These are phyloP conservation scores for Sus scrofa DNA, from an alignment of 2,113 vertebrate genomes.

Conservation along the genomic window T2T-Sscrofa CM000816.6:35240501-35241000, in stretches of 20 bases:
- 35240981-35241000: not conserved
- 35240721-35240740: not conserved
- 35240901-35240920: not conserved
- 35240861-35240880: not conserved
- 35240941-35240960: not conserved
- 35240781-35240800: not conserved
- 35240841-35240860: not conserved
- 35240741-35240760: not conserved
- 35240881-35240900: not conserved
- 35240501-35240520: too few species aligned
- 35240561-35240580: too few species aligned
- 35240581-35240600: not conserved
- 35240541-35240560: too few species aligned
- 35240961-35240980: not conserved
- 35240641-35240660: not conserved
- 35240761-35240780: not conserved
- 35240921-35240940: not conserved
- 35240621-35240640: not conserved
- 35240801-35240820: not conserved
- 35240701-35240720: not conserved
- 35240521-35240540: too few species aligned
- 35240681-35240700: not conserved
- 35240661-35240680: not conserved
- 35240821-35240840: not conserved
- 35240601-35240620: not conserved